Percentiles rank a stretch among this genome's conserved stretches.
Evolutionary conservation across 2,888 invertebrate genomes (phyloP).

Genomic region (Disparrhopalites patrizii): DNA sequence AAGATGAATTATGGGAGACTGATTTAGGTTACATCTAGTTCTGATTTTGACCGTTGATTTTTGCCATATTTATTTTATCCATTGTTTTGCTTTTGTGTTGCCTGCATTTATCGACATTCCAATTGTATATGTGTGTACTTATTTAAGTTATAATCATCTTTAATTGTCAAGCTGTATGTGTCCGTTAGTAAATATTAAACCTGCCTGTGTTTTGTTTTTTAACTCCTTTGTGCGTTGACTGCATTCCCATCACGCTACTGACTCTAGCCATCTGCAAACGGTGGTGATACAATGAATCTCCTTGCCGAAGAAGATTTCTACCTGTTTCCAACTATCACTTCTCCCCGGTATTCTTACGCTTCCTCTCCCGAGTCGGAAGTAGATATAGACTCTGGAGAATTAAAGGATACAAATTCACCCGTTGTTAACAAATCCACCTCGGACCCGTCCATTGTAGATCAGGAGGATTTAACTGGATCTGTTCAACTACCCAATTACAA

Average conservation of each 20-base stretch:
- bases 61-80: too few relatives aligned
- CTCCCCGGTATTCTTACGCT: slow-evolving; percentile 78
- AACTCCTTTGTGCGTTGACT: slow-evolving; percentile 23
- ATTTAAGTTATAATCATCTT: slow-evolving; percentile 14
- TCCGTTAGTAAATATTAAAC: too few relatives aligned
- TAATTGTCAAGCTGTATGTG: too few relatives aligned
- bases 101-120: not conserved
- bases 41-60: not conserved
- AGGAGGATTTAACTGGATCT: slow-evolving; percentile 19
- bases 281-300: slow-evolving; percentile 76
- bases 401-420: slow-evolving; percentile 50
- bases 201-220: slow-evolving; percentile 14
- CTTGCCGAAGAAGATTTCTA: slow-evolving; percentile 98
- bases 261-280: slow-evolving; percentile 15
- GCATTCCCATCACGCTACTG: slow-evolving; percentile 41
- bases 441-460: slow-evolving; percentile 58
- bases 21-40: slow-evolving; percentile 31
- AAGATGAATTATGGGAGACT: slow-evolving; percentile 29
- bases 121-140: not conserved
- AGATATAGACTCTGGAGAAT: slow-evolving; percentile 60
- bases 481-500: slow-evolving; percentile 49
- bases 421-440: slow-evolving; percentile 78
- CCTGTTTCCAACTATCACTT: slow-evolving; percentile 76
- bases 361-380: slow-evolving; percentile 87
- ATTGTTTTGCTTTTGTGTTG: too few relatives aligned